Percentiles rank a stretch among this genome's conserved stretches.
phyloP scores from a whole-genome alignment of 2,797 vertebrate genomes.

The Serranus cabrilla region DNA sequence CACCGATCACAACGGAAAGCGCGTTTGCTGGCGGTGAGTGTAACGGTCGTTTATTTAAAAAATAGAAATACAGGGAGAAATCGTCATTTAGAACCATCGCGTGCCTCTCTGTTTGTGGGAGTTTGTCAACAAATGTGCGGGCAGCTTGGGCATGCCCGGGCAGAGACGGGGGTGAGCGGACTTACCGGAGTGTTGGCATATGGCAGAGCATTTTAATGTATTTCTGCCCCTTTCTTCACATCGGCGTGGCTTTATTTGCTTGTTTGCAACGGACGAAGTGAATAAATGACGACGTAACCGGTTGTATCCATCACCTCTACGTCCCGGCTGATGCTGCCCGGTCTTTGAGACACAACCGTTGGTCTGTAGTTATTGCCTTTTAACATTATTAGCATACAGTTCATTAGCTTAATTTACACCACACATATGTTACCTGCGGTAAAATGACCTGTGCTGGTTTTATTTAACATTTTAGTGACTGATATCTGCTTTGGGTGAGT shows the following conservation, averaged over 20 bases:
- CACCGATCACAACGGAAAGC: conserved; percentile 75
- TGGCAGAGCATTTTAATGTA: neutral
- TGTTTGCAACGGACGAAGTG: neutral
- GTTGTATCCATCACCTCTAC: neutral
- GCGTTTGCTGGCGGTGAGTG: conserved; percentile 83
- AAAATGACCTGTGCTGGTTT: neutral
- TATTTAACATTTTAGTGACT: neutral
- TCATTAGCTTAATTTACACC: neutral
- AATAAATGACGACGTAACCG: neutral
- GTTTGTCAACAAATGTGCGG: conserved; percentile 62
- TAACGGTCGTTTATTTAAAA: neutral
- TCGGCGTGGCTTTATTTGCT: neutral
- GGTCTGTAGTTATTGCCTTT: neutral
- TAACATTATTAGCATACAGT: neutral
- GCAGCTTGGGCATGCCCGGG: conserved; percentile 67
- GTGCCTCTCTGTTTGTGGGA: conserved; percentile 1
- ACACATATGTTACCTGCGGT: too few species aligned
- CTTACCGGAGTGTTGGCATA: neutral
- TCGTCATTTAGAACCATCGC: neutral
- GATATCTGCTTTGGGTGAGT: too few species aligned
- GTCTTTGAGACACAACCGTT: conserved; percentile 1
- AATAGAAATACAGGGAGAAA: neutral
- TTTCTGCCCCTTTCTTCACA: neutral
- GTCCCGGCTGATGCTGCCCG: conserved; percentile 26
- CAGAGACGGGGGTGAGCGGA: conserved; percentile 42